Evolutionary conservation across 2,113 vertebrate species (phyloP).

Genomic region (Piaya cayana): DNA sequence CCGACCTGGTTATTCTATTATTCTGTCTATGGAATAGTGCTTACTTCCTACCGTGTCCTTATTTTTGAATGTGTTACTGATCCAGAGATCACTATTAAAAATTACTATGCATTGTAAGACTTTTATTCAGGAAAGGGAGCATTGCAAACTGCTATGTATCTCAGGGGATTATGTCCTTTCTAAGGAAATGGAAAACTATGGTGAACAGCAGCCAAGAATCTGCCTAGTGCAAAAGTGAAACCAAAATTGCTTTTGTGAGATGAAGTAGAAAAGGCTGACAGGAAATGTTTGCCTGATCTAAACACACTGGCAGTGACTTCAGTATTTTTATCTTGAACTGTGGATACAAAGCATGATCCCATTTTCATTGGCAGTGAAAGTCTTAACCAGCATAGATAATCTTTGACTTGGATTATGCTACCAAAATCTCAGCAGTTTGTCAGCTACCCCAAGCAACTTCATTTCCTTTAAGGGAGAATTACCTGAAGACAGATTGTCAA

Average conservation of each 20-base stretch:
- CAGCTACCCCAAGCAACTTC: not conserved
- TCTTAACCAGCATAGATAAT: not conserved
- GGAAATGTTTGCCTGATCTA: not conserved
- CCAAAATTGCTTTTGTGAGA: not conserved
- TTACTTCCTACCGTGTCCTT: not conserved
- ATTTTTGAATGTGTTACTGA: not conserved
- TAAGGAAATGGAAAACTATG: not conserved
- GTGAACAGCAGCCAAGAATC: not conserved
- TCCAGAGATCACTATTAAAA: not conserved
- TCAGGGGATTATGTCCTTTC: not conserved
- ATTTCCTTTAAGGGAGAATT: not conserved
- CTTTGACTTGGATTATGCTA: not conserved
- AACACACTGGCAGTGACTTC: not conserved
- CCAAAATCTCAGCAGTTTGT: not conserved
- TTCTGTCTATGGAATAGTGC: not conserved
- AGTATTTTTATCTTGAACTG: conserved; percentile 16
- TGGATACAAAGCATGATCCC: not conserved
- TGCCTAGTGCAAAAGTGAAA: conserved; percentile 40
- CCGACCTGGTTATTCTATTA: too few species aligned
- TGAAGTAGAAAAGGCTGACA: not conserved
- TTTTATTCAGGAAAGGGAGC: not conserved
- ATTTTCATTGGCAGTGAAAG: conserved; percentile 12
- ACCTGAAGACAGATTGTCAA: not conserved
- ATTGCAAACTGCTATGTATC: not conserved
- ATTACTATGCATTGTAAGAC: not conserved